These are phyloP conservation scores for Netelia virgata DNA, from an alignment of 2,888 invertebrate genomes.

Conservation along the genomic window DNA sequence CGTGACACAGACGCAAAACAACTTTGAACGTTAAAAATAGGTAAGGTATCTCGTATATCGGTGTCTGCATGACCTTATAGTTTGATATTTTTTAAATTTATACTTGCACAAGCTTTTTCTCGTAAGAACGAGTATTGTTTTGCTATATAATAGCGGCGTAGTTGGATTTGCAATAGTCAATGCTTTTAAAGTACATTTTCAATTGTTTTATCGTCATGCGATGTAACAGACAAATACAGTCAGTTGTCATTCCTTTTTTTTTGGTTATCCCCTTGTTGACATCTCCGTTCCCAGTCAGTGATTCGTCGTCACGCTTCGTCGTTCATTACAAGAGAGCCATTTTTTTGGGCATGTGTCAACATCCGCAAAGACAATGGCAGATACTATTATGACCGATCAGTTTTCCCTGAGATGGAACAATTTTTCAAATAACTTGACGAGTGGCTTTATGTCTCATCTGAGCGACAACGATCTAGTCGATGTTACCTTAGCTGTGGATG, in stretches of 20 bases:
- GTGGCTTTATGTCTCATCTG: conserved; percentile 83
- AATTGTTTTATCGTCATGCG: no score
- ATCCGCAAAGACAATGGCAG: conserved; percentile 69
- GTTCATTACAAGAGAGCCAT: neutral
- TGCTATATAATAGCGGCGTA: no score
- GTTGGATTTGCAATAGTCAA: no score
- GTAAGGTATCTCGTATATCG: conserved; percentile 10
- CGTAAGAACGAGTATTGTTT: no score
- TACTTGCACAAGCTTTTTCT: no score
- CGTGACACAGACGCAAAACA: conserved; percentile 41
- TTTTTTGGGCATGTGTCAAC: neutral
- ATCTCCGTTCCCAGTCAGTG: neutral
- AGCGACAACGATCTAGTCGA: conserved; percentile 84
- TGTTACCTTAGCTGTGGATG: conserved; percentile 85
- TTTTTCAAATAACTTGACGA: conserved; percentile 84
- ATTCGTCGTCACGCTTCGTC: neutral
- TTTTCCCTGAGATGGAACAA: conserved; percentile 85
- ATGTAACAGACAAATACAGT: neutral
- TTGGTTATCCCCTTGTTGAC: conserved; percentile 12
- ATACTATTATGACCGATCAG: conserved; percentile 70
- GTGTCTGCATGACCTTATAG: neutral
- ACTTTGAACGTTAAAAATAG: conserved; percentile 42
- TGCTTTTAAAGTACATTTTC: no score
- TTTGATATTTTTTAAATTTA: no score
- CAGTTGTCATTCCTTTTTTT: neutral